A percentile compares a stretch with the other conserved stretches of the same genome.
These are phyloP conservation scores for Cardiocondyla obscurior DNA, from an alignment of 1,140 invertebrate genomes.

Conservation along the genomic window DNA sequence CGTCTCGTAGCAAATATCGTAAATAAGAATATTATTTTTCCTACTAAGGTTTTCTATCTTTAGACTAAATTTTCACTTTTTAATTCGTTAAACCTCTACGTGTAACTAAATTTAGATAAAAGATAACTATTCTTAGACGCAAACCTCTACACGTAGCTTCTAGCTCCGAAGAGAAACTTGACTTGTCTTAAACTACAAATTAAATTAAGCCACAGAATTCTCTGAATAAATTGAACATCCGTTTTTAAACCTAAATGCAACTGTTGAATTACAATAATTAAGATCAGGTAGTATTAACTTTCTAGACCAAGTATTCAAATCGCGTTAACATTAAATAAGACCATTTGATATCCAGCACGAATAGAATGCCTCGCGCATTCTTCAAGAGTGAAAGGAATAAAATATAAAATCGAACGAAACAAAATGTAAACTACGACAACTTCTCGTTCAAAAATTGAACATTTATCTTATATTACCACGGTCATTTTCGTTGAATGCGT, in stretches of 20 bases:
- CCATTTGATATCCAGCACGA: not conserved
- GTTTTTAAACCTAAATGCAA: not conserved
- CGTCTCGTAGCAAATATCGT: not conserved
- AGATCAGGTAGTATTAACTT: not conserved
- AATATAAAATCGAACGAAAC: not conserved
- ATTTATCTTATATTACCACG: conserved; percentile 63
- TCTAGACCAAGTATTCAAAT: not conserved
- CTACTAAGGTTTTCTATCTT: not conserved
- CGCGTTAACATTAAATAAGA: not conserved
- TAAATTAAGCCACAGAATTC: not conserved
- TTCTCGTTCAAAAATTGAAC: not conserved
- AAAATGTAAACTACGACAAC: not conserved
- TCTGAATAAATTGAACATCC: not conserved
- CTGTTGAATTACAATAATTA: not conserved
- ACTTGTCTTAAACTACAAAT: not conserved
- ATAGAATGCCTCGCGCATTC: not conserved
- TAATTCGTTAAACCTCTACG: not conserved
- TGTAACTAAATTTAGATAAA: conserved; percentile 12
- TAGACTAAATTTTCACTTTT: not conserved
- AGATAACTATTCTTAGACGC: conserved; percentile 4
- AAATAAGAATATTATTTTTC: not conserved
- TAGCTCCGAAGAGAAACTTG: not conserved
- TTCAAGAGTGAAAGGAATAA: not conserved
- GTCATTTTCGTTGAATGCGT: conserved; percentile 60
- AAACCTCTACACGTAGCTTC: not conserved